Base-by-base conservation (phyloP, 2,797 vertebrate genomes). In the Pterois miles region DNA sequence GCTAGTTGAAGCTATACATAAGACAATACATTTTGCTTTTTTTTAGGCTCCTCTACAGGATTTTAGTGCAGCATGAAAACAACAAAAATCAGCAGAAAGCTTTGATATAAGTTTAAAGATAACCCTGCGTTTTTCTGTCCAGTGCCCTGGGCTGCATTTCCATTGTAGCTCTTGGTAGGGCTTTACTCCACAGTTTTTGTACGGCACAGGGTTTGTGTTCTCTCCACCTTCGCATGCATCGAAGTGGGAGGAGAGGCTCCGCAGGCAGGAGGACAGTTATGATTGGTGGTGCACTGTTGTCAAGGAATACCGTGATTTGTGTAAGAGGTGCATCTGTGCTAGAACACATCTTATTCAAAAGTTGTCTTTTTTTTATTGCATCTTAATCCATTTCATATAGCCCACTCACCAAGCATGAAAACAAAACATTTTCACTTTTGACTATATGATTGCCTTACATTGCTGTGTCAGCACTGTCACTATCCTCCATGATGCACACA, bases 231-330 rank as follows among this genome's bases (percentile, higher is more conserved):
- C 67, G 64, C 65, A 69, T 53, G 36, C 18, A 65, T 74, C 69
- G 59, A 63, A 74, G 68, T 70, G 48, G 76, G 77, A 38, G 80
- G 65, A 77, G 38, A 71, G 65, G 18, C 54, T 71, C 50, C 10
- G 62, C 56, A 77, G 77, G 69, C 77, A 65, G 71, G 1, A 29
- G 73, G 67, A 74, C 78, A 54, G 25, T 58, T 75, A 27, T 78
- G 67, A 83, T 78, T n/a, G 63, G 16, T 40, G 27, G 3, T 72
- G 36, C 75, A 27, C 67, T 43, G 7, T 63, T 65, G 46, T 65
- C 31, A 76, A 48, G 33, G 33, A 34, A 34, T 34, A 9, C 33
- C 9, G 33, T 34, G 33, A 34, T 34, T 34, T 46, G 16, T 8
- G 12, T 43, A 40, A 46, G 46, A 80, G 22, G 22, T 68, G 57